A percentile compares a stretch with the other conserved stretches of the same genome.
Evolutionary conservation across 2,113 vertebrate genomes (phyloP).

Genomic region (Leptodactylus fuscus): DNA sequence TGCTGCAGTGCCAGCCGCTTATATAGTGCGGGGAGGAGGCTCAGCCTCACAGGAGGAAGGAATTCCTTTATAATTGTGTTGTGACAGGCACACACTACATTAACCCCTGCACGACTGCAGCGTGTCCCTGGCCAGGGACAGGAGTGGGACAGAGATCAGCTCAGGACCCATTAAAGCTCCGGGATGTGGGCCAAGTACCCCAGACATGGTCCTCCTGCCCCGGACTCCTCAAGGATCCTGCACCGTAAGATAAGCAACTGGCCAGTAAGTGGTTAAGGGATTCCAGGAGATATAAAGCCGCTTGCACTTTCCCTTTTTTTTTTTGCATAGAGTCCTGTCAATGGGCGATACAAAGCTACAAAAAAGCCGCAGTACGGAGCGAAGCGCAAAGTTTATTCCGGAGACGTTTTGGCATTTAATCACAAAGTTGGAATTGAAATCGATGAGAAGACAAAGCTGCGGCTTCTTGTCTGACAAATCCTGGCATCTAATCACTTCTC

Average conservation of each 20-base stretch:
- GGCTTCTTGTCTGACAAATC: too few species aligned
- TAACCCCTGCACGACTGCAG: not conserved
- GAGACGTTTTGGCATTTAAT: not conserved
- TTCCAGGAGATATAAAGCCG: not conserved
- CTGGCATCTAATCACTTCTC: not conserved
- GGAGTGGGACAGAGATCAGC: not conserved
- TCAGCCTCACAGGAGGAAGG: constrained; percentile 65
- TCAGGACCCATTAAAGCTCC: not conserved
- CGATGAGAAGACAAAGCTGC: not conserved
- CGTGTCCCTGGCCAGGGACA: not conserved
- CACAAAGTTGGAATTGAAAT: not conserved
- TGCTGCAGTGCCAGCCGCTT: constrained; percentile 39
- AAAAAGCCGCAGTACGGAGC: not conserved
- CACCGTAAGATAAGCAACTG: not conserved
- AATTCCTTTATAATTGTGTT: constrained; percentile 73
- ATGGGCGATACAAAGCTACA: not conserved
- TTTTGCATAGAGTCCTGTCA: too few species aligned
- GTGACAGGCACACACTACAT: constrained; percentile 29
- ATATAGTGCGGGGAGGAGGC: constrained; percentile 45
- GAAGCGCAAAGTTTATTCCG: not conserved
- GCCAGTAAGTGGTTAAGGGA: not conserved
- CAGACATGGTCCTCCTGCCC: too few species aligned
- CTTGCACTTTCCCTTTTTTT: too few species aligned
- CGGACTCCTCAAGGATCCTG: too few species aligned
- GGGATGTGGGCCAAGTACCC: too few species aligned